Evolutionary conservation across 2,113 vertebrate species (phyloP), one percentile per base, ranked within the genome.

Genomic region (Mormyrus iriodes): DNA sequence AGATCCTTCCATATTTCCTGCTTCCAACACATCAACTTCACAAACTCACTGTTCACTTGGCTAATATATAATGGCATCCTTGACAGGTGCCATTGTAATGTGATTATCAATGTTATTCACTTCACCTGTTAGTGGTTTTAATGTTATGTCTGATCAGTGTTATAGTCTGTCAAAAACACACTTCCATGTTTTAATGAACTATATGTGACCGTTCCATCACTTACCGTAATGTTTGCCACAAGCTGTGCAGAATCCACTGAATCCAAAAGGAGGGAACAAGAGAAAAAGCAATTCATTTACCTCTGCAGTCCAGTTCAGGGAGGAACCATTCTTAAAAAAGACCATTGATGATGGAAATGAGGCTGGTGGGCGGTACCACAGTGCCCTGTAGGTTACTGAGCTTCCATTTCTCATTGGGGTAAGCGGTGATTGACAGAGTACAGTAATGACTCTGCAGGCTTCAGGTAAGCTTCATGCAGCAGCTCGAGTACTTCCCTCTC

Each of bases 191-290:
- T 79, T 39, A 17, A 76, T 39, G 21, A 84, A 84, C 6, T 84
- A 42, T 27, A 44, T 76, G 15, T 73, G n/a, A 27, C 35, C 76
- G 13, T 6, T 7, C 27, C 5, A 19, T 86, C 46, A 86, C 95
- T 93, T 85, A 96, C 96, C 0, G 95, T 94, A 94, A 96, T 93
- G 89, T 95, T 95, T 3, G 94, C 92, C 7, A 96, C 95, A 1
- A 96, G 94, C n/a, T 49, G 92, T 2, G 90, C 92, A 0, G 94
- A 88, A 61, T 96, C 94, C 87, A 95, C 95, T 96, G 90, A 19
- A 4, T 42, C 13, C 55, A 19, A 82, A 87, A 73, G 27, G 13
- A 46, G 76, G 27, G 90, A 73, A 91, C 21, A 86, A 17, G 61
- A 90, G 44, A 90, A 44, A 44, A 24, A 31, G 0, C 3, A 35